Percentiles rank a stretch among this genome's conserved stretches.
phyloP scores from a whole-genome alignment of 2,888 invertebrate species.

The Amphiduros pacificus region DNA sequence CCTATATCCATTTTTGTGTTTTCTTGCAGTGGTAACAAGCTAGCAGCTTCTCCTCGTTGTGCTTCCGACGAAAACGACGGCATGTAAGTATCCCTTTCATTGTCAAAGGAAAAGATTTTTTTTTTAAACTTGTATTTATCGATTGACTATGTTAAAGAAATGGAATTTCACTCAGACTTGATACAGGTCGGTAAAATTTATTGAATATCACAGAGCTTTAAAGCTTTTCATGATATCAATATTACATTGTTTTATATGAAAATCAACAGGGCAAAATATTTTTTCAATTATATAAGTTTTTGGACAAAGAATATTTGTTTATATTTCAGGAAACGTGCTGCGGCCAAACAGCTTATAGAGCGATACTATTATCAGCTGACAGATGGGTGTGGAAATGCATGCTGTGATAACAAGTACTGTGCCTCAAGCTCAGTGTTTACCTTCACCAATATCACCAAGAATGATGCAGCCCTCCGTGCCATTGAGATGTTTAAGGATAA shows the following conservation, averaged over 20 bases:
- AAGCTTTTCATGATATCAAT: too few relatives aligned
- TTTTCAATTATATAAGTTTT: background rate
- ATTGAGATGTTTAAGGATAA: conserved; percentile 83
- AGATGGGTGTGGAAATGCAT: conserved; percentile 88
- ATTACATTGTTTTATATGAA: too few relatives aligned
- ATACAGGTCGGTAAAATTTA: too few relatives aligned
- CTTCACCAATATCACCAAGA: conserved; percentile 70
- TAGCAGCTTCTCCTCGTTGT: conserved; percentile 10
- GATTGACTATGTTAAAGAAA: too few relatives aligned
- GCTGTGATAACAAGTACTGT: conserved; percentile 83
- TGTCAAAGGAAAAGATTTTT: too few relatives aligned
- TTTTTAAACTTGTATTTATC: too few relatives aligned
- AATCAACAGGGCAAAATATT: background rate
- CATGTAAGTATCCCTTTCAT: conserved; percentile 6
- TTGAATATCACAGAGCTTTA: too few relatives aligned
- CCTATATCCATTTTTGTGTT: background rate
- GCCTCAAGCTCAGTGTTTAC: conserved; percentile 70
- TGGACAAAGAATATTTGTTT: background rate
- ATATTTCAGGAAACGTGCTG: conserved; percentile 56
- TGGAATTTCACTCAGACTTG: too few relatives aligned
- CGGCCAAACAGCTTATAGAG: conserved; percentile 79
- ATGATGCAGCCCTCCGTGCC: conserved; percentile 88
- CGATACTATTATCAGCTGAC: conserved; percentile 90
- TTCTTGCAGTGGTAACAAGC: conserved; percentile 12
- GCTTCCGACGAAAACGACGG: conserved; percentile 7